phyloP scores from a whole-genome alignment of 1,140 invertebrate species.

The Drosophila persimilis region DNA sequence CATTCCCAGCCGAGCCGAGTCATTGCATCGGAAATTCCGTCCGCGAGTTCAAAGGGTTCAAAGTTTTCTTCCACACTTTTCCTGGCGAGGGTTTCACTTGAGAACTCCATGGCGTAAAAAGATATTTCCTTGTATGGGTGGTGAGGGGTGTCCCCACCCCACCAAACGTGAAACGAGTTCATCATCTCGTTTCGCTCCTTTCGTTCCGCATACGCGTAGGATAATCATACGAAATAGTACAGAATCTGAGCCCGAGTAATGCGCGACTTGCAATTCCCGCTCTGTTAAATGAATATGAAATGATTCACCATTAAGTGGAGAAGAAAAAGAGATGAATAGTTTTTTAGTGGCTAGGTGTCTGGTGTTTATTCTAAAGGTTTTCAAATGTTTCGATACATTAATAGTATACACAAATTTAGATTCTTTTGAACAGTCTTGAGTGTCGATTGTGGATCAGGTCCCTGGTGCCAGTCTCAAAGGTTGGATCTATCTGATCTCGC shows the following conservation, averaged over 20 bases:
- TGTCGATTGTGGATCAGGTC: too few relatives aligned
- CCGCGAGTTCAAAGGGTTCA: slow-evolving; percentile 57
- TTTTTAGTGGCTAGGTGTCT: not conserved
- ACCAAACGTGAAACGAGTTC: not conserved
- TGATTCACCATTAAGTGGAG: too few relatives aligned
- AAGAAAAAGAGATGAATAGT: too few relatives aligned
- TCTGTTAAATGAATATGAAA: slow-evolving; percentile 70
- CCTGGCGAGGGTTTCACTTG: too few relatives aligned
- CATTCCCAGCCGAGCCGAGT: not conserved
- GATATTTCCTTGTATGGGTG: not conserved
- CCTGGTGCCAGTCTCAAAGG: too few relatives aligned
- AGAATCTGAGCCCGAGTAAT: too few relatives aligned
- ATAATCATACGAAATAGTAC: not conserved
- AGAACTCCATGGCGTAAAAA: not conserved
- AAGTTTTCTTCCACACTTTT: too few relatives aligned
- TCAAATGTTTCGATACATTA: not conserved
- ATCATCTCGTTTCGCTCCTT: too few relatives aligned
- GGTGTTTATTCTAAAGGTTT: slow-evolving; percentile 8
- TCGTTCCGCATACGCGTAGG: too few relatives aligned
- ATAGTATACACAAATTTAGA: not conserved
- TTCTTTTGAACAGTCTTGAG: too few relatives aligned
- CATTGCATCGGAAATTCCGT: slow-evolving; percentile 32
- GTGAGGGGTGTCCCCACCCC: not conserved
- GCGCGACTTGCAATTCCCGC: slow-evolving; percentile 68
- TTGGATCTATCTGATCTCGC: too few relatives aligned